phyloP scores from a whole-genome alignment of 1,140 invertebrate genomes.

The Brevipalpus yothersi region DNA sequence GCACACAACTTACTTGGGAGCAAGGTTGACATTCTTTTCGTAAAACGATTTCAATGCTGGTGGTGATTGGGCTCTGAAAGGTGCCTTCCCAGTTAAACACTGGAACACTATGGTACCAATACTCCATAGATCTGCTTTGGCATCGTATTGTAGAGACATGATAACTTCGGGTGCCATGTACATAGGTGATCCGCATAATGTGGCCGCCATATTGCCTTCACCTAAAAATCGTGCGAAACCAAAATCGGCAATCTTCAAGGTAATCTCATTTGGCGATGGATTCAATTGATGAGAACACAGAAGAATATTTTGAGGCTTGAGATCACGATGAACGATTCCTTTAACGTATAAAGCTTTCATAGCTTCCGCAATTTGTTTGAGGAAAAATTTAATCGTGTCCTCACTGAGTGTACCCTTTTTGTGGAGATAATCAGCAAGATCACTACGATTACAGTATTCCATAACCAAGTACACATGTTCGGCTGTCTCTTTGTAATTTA shows the following conservation, averaged over 20 bases:
- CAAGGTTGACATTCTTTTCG: slow-evolving; percentile 80
- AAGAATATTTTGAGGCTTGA: slow-evolving; percentile 48
- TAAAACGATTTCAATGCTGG: slow-evolving; percentile 91
- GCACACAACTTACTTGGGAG: slow-evolving; percentile 50
- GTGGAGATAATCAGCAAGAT: slow-evolving; percentile 88
- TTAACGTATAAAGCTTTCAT: slow-evolving; percentile 88
- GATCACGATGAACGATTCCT: slow-evolving; percentile 91
- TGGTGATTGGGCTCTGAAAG: slow-evolving; percentile 91
- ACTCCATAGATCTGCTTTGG: slow-evolving; percentile 96
- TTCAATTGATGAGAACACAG: slow-evolving; percentile 15
- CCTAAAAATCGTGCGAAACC: slow-evolving; percentile 94
- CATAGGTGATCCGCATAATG: slow-evolving; percentile 97
- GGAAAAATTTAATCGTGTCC: slow-evolving; percentile 78
- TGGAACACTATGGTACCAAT: slow-evolving; percentile 97
- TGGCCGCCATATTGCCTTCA: slow-evolving; percentile 98
- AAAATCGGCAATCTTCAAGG: slow-evolving; percentile 80
- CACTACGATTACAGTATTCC: slow-evolving; percentile 97
- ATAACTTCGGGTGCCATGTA: slow-evolving; percentile 94
- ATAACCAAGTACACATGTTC: slow-evolving; percentile 87
- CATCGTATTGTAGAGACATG: slow-evolving; percentile 95
- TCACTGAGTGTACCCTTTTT: slow-evolving; percentile 81
- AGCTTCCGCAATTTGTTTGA: slow-evolving; percentile 43
- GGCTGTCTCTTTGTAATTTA: slow-evolving; percentile 86
- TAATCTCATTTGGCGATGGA: slow-evolving; percentile 68
- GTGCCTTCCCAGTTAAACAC: slow-evolving; percentile 90